These are phyloP conservation scores for Phataginus tricuspis DNA, from an alignment of 2,797 vertebrate genomes.

Conservation along the genomic window DNA sequence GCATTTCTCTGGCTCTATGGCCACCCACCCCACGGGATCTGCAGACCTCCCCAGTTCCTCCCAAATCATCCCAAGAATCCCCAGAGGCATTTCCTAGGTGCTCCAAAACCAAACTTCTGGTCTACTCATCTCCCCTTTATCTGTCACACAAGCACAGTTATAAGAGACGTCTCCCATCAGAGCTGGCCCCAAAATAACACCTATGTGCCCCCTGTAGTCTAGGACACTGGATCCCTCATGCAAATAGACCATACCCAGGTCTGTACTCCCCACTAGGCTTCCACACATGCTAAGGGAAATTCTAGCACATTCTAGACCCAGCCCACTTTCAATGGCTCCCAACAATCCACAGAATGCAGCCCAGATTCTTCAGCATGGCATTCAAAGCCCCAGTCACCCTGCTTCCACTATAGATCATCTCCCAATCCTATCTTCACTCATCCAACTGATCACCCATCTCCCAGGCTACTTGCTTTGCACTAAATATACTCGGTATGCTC, in stretches of 20 bases:
- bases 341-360: background rate
- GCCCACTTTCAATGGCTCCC: background rate
- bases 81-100: slow-evolving; percentile 16
- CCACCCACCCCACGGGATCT: background rate
- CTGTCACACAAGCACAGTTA: background rate
- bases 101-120: background rate
- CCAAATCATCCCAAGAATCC: background rate
- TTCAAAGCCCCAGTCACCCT: background rate
- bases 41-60: background rate
- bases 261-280: background rate
- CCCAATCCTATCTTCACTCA: background rate
- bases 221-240: background rate
- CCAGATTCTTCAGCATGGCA: background rate
- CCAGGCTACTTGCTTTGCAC: background rate
- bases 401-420: background rate
- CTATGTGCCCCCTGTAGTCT: background rate
- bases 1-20: background rate
- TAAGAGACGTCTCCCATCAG: background rate
- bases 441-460: background rate
- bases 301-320: background rate
- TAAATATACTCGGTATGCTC: background rate
- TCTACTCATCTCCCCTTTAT: background rate
- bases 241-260: background rate
- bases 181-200: background rate
- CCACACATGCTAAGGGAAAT: background rate